These are phyloP conservation scores for Halichoerus grypus DNA, from an alignment of 2,113 vertebrate species.

Conservation along the genomic window DNA sequence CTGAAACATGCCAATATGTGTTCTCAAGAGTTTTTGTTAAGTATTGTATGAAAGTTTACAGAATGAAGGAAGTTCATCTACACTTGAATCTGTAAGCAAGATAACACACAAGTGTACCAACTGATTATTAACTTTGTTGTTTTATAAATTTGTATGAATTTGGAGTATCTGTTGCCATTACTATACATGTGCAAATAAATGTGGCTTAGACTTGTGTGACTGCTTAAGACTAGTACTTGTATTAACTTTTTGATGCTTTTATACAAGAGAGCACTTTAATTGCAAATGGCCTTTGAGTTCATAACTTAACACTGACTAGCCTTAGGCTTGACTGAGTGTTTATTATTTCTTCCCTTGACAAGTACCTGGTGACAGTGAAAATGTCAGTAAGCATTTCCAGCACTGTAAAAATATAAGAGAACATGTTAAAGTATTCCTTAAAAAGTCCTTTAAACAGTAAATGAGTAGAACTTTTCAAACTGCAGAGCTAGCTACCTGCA, in stretches of 20 bases:
- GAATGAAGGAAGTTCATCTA: conserved; percentile 82
- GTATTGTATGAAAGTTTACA: conserved; percentile 86
- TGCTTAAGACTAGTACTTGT: conserved; percentile 83
- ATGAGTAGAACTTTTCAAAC: background rate
- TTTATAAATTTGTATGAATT: conserved; percentile 89
- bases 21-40: conserved; percentile 81
- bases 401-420: background rate
- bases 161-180: conserved; percentile 86
- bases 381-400: conserved; percentile 37
- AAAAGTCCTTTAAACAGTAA: conserved; percentile 5
- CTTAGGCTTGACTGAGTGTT: conserved; percentile 43
- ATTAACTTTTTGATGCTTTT: conserved; percentile 72
- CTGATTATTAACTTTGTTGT: conserved; percentile 85
- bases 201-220: conserved; percentile 86
- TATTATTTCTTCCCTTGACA: conserved; percentile 34
- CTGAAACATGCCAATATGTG: conserved; percentile 84
- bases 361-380: conserved; percentile 64
- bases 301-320: conserved; percentile 55
- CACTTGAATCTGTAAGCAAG: conserved; percentile 83
- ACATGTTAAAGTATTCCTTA: background rate
- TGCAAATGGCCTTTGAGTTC: conserved; percentile 40
- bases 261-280: conserved; percentile 52
- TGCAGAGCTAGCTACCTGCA: background rate
- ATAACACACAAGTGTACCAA: conserved; percentile 84
- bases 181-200: conserved; percentile 91